Evolutionary conservation across 2,888 invertebrate species (phyloP).

Genomic region (Ceratothoa steindachneri): DNA sequence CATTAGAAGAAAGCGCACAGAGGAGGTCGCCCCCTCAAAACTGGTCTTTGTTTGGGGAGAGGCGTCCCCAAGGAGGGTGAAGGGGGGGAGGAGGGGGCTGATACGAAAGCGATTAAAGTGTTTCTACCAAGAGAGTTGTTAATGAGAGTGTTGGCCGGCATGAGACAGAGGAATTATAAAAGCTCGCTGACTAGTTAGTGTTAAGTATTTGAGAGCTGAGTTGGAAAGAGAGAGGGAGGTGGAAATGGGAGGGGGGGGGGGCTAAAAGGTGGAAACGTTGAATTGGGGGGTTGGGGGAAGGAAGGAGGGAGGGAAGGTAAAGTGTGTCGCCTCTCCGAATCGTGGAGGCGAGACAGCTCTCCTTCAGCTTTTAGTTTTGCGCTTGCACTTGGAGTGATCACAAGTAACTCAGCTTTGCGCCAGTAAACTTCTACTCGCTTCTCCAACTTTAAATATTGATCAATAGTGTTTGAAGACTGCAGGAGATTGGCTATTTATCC

Average conservation of each 20-base stretch:
- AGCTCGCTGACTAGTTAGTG: not conserved
- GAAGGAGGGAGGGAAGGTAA: slow-evolving; percentile 6
- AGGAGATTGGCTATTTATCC: not conserved
- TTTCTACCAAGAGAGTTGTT: not conserved
- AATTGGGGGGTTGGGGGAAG: not conserved
- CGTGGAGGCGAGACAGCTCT: slow-evolving; percentile 4
- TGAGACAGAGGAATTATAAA: not conserved
- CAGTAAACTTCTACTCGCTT: not conserved
- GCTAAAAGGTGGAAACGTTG: not conserved
- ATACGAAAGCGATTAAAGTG: not conserved
- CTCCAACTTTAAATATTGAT: not conserved
- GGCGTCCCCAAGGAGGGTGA: not conserved
- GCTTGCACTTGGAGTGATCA: not conserved
- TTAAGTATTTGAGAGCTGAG: not conserved
- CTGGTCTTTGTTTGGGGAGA: not conserved
- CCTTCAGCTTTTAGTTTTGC: slow-evolving; percentile 1
- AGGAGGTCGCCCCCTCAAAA: not conserved
- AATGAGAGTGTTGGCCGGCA: not conserved
- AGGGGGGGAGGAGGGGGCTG: not conserved
- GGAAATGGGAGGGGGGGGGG: not conserved
- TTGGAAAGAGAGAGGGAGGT: not conserved
- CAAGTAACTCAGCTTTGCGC: not conserved
- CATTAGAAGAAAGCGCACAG: not conserved
- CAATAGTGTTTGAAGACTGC: not conserved
- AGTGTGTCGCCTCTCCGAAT: slow-evolving; percentile 2